Evolutionary conservation across 2,888 invertebrate species (phyloP).

Genomic region (Alcis repandata): DNA sequence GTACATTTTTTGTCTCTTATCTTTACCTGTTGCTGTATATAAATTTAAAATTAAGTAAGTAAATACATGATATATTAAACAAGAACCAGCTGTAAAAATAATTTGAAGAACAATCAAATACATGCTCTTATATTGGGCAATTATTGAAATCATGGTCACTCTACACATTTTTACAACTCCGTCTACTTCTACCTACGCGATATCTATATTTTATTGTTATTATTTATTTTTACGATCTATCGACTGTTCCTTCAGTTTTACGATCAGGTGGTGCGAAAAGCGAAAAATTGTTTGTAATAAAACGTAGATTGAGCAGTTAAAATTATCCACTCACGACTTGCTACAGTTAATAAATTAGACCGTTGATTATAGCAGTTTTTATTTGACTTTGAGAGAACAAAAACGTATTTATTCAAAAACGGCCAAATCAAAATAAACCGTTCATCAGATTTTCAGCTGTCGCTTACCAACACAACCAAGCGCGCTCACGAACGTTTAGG

Average conservation of each 20-base stretch:
- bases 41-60: not conserved
- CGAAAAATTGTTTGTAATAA: slow-evolving; percentile 35
- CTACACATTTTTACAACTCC: slow-evolving; percentile 34
- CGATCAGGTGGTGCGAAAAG: slow-evolving; percentile 44
- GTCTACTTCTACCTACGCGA: slow-evolving; percentile 36
- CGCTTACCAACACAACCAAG: slow-evolving; percentile 63
- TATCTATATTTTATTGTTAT: slow-evolving; percentile 39
- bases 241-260: slow-evolving; percentile 36
- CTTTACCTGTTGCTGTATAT: too few species aligned
- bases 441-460: slow-evolving; percentile 76
- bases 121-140: not conserved
- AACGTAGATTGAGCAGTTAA: slow-evolving; percentile 24
- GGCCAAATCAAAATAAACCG: slow-evolving; percentile 51
- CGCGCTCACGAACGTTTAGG: slow-evolving; percentile 53
- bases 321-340: slow-evolving; percentile 19
- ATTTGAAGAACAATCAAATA: not conserved
- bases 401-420: slow-evolving; percentile 38
- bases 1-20: too few species aligned
- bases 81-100: not conserved
- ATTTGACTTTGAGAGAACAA: slow-evolving; percentile 1
- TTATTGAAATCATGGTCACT: slow-evolving; percentile 36
- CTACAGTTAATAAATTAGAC: slow-evolving; percentile 19
- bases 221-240: slow-evolving; percentile 37
- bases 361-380: slow-evolving; percentile 12
- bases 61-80: too few species aligned